Conservation (phyloP, 1,140 invertebrate species). For the Artemia franciscana region DNA sequence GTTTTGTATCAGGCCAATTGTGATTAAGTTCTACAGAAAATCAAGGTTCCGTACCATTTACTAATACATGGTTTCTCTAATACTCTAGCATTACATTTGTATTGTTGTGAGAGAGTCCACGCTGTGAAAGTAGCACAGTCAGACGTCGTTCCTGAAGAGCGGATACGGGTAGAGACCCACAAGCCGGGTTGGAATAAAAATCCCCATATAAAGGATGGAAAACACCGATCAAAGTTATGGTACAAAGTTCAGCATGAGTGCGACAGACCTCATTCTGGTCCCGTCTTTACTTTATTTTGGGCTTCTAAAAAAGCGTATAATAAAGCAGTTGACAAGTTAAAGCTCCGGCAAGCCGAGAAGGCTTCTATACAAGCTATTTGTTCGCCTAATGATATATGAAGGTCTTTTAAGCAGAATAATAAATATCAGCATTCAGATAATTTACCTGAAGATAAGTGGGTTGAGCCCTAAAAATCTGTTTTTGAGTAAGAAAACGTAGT, state of each 20-base stretch:
- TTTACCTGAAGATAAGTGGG: no score
- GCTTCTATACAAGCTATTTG: neutral
- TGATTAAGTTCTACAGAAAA: neutral
- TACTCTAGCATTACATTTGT: neutral
- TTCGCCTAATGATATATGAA: neutral
- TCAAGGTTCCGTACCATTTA: neutral
- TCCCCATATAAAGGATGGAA: no score
- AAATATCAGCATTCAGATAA: no score
- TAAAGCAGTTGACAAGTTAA: neutral
- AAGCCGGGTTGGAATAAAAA: neutral
- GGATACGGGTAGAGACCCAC: neutral
- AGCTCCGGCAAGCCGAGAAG: neutral
- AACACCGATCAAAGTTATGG: neutral
- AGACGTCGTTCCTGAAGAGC: neutral
- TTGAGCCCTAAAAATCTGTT: no score
- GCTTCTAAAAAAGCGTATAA: neutral
- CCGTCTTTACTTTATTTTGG: neutral
- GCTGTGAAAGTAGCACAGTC: neutral
- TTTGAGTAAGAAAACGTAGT: no score
- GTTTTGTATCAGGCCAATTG: neutral
- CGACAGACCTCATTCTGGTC: neutral
- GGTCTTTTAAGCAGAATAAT: no score
- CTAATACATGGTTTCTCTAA: neutral
- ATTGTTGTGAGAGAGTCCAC: neutral
- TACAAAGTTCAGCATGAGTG: neutral